Evolutionary conservation across 2,113 vertebrate genomes (phyloP), one percentile per base, ranked within the genome.

Genomic region (Pao palembangensis): DNA sequence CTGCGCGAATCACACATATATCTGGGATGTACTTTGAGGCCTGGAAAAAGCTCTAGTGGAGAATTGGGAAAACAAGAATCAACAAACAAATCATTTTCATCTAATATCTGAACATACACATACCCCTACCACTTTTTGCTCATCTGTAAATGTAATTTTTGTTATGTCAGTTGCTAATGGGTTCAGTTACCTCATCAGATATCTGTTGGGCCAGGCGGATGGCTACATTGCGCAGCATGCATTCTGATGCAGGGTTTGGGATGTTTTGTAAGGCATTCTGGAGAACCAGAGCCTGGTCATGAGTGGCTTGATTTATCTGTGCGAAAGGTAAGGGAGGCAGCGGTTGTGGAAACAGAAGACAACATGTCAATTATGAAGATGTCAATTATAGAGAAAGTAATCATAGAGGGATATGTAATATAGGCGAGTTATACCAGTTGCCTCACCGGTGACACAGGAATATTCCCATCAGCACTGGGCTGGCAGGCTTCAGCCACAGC

Each of bases 191-290:
- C 93, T 99, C 96, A 87, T 99, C 96, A 74, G 97, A 97, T 89
- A 99, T 98, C 86, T 99, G 96, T 83, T 99, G 97, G 57, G 96
- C 96, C 75, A 99, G 94, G 65, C 96, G 96, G 83, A 98, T 96
- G 82, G 97, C 96, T 82, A 98, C 95, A 63, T 98, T 99, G 88
- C 96, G 94, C 77, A 99, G 89, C 95, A 98, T 99, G 90, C 97
- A 99, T 61, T 99, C 97, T 58, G 96, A 98, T 50, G 96, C 94
- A 53, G 96, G 96, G 87, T 98, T 99, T 54, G 97, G 97, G 93
- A 99, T 98, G 92, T 95, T 98, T 87, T 98, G 96, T 83, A 99
- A 92, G 78, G 96, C 97, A 77, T 91, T 97, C 86, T 99, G 97
- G 67, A 99, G 94, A 81, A 99, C 96, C 85, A 99, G 91, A 50